Conservation (phyloP, 1,140 invertebrate species). For the Bicyclus anynana region DNA sequence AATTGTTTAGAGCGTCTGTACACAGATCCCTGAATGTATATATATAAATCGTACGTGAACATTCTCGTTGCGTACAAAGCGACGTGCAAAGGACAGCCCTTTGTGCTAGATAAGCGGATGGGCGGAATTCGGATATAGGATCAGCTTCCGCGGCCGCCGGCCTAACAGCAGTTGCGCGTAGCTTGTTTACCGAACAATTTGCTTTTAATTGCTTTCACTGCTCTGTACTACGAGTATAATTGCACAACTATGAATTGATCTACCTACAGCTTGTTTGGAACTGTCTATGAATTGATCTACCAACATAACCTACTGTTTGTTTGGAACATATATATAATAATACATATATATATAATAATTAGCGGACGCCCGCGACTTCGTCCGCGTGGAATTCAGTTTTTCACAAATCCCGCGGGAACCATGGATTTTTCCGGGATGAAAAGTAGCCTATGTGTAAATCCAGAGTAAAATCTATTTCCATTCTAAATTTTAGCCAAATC, state of each 20-base stretch:
- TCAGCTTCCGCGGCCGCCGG: slow-evolving; percentile 41
- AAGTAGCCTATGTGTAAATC: too few relatives aligned
- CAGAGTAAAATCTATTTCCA: too few relatives aligned
- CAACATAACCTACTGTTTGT: too few relatives aligned
- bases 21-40: background rate
- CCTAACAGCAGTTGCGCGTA: background rate
- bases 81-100: slow-evolving; percentile 44
- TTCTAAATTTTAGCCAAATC: too few relatives aligned
- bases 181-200: slow-evolving; percentile 62
- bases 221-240: background rate
- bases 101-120: slow-evolving; percentile 45
- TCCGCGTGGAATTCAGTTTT: too few relatives aligned
- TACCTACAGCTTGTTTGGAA: background rate
- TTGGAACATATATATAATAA: too few relatives aligned
- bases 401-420: too few relatives aligned
- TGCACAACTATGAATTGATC: background rate
- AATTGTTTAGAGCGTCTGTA: background rate
- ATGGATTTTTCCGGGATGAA: too few relatives aligned
- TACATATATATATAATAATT: too few relatives aligned
- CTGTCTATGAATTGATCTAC: background rate
- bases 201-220: slow-evolving; percentile 62
- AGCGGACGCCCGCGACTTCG: too few relatives aligned
- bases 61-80: slow-evolving; percentile 8
- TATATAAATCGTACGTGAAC: background rate
- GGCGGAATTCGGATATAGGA: slow-evolving; percentile 67